Evolutionary conservation across 2,888 invertebrate species (phyloP).

Genomic region (Lasioglossum pauxillum): DNA sequence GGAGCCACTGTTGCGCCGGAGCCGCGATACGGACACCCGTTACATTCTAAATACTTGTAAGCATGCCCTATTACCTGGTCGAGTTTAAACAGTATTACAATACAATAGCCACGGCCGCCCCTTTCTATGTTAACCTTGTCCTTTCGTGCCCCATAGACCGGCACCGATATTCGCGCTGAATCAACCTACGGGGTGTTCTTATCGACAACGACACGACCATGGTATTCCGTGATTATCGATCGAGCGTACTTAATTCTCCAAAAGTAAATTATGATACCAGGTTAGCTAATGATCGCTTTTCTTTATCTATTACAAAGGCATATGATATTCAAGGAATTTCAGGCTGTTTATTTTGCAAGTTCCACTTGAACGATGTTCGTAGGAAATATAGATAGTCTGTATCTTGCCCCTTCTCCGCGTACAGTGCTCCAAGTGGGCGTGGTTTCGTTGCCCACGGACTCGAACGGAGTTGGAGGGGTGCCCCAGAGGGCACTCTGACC

Average conservation of each 20-base stretch:
- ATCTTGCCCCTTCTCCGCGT: background rate
- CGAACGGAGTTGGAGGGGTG: background rate
- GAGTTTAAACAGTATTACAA: slow-evolving; percentile 79
- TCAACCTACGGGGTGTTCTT: slow-evolving; percentile 37
- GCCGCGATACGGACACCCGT: slow-evolving; percentile 72
- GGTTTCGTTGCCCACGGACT: background rate
- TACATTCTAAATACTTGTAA: slow-evolving; percentile 79
- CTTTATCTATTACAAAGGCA: background rate
- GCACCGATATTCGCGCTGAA: slow-evolving; percentile 21
- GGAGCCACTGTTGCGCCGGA: background rate
- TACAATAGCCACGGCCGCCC: slow-evolving; percentile 75
- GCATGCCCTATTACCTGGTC: slow-evolving; percentile 78
- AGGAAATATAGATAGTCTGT: background rate
- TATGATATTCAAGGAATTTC: background rate
- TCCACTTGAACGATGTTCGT: background rate
- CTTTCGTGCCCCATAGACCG: slow-evolving; percentile 54
- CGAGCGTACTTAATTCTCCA: no score
- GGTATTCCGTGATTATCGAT: background rate
- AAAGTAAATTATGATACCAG: background rate
- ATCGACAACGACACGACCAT: background rate
- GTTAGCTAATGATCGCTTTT: background rate
- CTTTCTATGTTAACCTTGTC: slow-evolving; percentile 68
- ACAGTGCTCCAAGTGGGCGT: background rate
- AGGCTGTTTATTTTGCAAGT: background rate
- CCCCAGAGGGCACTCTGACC: background rate